Evolutionary conservation across 1,140 invertebrate species (phyloP).

Genomic region (Whitmania pigra): DNA sequence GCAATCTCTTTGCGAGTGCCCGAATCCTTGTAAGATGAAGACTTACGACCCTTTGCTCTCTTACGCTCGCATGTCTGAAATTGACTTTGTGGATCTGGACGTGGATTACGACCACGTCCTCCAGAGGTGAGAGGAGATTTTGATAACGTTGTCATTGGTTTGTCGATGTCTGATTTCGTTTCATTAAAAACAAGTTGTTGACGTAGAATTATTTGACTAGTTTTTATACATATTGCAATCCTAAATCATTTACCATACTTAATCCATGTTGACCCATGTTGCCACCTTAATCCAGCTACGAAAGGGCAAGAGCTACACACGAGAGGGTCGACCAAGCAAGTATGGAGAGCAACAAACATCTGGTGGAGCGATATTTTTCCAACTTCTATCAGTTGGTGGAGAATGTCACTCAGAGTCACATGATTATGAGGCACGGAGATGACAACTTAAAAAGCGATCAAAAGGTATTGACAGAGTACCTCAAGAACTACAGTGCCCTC

Average conservation of each 20-base stretch:
- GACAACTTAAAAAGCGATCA: neutral
- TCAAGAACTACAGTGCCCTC: neutral
- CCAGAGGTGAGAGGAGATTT: no score
- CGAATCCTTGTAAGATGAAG: constrained; percentile 13
- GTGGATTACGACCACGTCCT: neutral
- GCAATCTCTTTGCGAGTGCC: constrained; percentile 15
- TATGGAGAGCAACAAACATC: neutral
- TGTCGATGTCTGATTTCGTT: no score
- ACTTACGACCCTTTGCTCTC: constrained; percentile 18
- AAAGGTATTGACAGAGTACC: neutral
- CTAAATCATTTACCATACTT: no score
- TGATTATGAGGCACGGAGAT: neutral
- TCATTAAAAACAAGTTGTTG: no score
- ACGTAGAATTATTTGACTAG: no score
- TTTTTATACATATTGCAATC: no score
- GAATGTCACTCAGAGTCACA: neutral
- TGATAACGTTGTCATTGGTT: no score
- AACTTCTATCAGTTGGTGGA: no score
- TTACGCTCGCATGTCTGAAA: constrained; percentile 6
- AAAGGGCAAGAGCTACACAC: neutral
- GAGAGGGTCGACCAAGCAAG: neutral
- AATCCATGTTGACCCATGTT: neutral
- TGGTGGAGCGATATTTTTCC: neutral
- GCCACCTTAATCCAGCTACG: neutral
- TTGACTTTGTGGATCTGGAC: constrained; percentile 3